These are phyloP conservation scores for Sebastes glaucus DNA, from an alignment of 2,797 vertebrate species.

Conservation along the genomic window DNA sequence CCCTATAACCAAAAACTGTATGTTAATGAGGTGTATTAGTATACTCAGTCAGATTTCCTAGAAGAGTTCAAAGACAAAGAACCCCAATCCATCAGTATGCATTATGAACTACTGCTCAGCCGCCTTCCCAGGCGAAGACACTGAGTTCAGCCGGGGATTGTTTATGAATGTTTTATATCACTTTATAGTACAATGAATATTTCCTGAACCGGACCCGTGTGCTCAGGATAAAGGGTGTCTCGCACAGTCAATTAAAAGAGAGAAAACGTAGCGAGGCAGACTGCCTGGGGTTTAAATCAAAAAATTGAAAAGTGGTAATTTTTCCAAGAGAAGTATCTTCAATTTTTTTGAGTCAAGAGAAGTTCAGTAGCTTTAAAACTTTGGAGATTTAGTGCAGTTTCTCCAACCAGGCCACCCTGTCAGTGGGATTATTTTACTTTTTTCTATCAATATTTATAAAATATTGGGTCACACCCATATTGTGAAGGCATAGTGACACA, in stretches of 20 bases:
- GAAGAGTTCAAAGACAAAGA: conserved; percentile 74
- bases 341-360: conserved; percentile 9
- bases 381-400: background rate
- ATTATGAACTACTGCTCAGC: conserved; percentile 47
- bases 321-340: background rate
- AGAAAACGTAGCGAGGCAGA: background rate
- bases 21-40: conserved; percentile 68
- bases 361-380: conserved; percentile 1
- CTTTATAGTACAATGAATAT: conserved; percentile 64
- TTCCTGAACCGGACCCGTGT: conserved; percentile 21
- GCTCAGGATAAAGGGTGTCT: conserved; percentile 29
- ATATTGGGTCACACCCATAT: background rate
- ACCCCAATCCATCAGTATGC: conserved; percentile 62
- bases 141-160: conserved; percentile 55
- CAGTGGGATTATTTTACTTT: conserved; percentile 6
- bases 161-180: conserved; percentile 72
- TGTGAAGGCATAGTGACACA: background rate
- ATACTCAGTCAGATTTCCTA: conserved; percentile 53
- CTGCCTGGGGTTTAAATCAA: conserved; percentile 15
- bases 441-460: conserved; percentile 42
- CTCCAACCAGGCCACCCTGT: conserved; percentile 20
- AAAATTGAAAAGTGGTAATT: conserved; percentile 1
- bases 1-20: conserved; percentile 54
- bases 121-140: conserved; percentile 26
- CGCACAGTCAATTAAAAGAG: conserved; percentile 23